phyloP scores from a whole-genome alignment of 1,140 invertebrate species.

The Gryllus bimaculatus region DNA sequence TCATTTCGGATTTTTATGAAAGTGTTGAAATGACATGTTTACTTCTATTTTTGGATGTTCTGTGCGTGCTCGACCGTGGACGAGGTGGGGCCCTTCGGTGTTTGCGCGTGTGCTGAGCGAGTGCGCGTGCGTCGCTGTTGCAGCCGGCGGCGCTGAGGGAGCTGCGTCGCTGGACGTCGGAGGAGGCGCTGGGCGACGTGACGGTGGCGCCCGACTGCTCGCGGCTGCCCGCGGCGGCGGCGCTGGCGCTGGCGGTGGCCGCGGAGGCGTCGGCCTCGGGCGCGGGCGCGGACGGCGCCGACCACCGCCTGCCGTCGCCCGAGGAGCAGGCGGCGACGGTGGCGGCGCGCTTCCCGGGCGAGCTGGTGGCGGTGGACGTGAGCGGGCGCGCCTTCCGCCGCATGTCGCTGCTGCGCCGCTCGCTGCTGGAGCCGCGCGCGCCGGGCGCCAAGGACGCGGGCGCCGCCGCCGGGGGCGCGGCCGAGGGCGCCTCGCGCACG shows the following conservation, averaged over 20 bases:
- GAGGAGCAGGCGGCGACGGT: constrained; percentile 49
- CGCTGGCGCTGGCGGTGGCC: constrained; percentile 35
- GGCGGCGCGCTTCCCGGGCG: constrained; percentile 60
- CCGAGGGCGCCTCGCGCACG: constrained; percentile 36
- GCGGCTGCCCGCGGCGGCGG: constrained; percentile 35
- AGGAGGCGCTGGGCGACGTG: constrained; percentile 69
- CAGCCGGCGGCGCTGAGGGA: constrained; percentile 72
- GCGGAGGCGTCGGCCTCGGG: constrained; percentile 35
- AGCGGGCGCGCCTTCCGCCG: constrained; percentile 75
- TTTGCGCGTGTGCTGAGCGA: no score
- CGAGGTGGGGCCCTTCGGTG: no score
- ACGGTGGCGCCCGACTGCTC: constrained; percentile 67
- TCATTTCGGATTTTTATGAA: no score
- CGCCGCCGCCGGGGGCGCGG: constrained; percentile 29
- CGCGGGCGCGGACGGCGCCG: constrained; percentile 8
- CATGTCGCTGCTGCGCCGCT: constrained; percentile 73
- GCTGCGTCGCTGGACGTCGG: constrained; percentile 72
- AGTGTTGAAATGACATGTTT: no score
- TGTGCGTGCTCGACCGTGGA: no score
- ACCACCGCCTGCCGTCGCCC: constrained; percentile 64
- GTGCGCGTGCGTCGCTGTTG: constrained; percentile 26
- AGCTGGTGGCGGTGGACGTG: constrained; percentile 78
- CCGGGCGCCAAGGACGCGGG: constrained; percentile 23
- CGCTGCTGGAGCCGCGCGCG: constrained; percentile 47
- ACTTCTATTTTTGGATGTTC: no score